Evolutionary conservation across 2,888 invertebrate species (phyloP), one percentile per base, ranked within the genome.

Genomic region (Zeuzera pyrina): DNA sequence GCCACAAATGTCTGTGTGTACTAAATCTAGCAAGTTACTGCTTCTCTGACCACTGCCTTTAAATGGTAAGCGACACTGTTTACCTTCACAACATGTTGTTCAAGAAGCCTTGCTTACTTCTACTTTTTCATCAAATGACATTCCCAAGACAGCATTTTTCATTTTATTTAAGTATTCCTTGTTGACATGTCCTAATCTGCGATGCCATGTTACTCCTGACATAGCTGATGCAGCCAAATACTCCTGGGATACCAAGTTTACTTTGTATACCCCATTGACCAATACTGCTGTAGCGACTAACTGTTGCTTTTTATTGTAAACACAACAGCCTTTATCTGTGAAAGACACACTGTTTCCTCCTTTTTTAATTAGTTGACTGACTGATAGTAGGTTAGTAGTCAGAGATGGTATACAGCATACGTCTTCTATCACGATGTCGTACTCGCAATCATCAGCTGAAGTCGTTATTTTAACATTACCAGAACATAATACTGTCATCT

Each of bases 11-110:
- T n/a, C n/a, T n/a, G n/a, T 21, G 12, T 38, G 34, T 13, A 43
- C 25, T 2, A 41, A 28, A 12, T 41, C 27, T 30, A 45, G 34
- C n/a, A 36, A 11, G 26, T 37, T 28, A 10, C 16, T 35, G 19
- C 46, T 49, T 38, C 46, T 44, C n/a, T 36, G 35, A 3, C 36
- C 36, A 12, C 26, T 31, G 23, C 37, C 15, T 15, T 28, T 22
- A 33, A 60, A 61, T 8, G 55, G 51, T 23, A 51, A 41, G 12
- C 56, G 38, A 2, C 31, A 7, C 27, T 57, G 51, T 32, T 56
- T 57, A 0, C 46, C 55, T 34, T 54, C 44, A 37, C 52, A 48
- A 34, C 45, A 41, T 7, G 36, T 39, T 15, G 31, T 27, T 33
- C 45, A 47, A 1, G 27, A 33, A 10, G 40, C 16, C 31, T 42